Base-by-base conservation (phyloP, 2,888 invertebrate genomes). In the Polydrusus pterygomalis region DNA sequence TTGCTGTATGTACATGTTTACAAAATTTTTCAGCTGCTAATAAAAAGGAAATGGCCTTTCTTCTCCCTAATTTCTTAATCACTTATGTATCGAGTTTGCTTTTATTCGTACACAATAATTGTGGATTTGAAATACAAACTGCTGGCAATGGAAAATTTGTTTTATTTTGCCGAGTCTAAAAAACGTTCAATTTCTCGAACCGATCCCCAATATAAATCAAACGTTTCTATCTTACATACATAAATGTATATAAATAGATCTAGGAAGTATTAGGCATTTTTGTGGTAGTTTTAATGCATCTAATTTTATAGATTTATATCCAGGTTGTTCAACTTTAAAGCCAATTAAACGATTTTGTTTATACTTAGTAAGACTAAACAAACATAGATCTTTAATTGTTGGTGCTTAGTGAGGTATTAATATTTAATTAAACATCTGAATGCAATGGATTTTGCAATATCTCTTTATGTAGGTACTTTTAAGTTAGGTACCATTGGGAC, bases 321-420 rank as follows among this genome's bases (percentile, higher is more conserved):
- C 67, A 45, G 72, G 72, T 72, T 65, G n/a, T 72, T 72, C 72
- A 72, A 72, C 72, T 60, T 72, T 47, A 65, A 47, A 58, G 58
- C 47, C n/a, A 45, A 38, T 64, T 65, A 72, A 58, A 20, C 18
- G 15, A 58, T 64, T 71, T 65, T 72, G 65, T 65, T 67, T 72
- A 58, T 65, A 34, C 62, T 47, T 34, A 38, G 38, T 38, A 62
- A 62, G 62, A 70, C 47, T 62, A 70, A 70, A 70, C 62, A 70
- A 70, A 70, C 70, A 70, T 47, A 69, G 45, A 60, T 38, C 38
- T 17, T 60, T 60, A 17, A 60, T 60, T 60, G 38, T 60, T 38
- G 38, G 40, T 34, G 25, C 34, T n/a, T 34, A 34, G 56, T 9
- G 17, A 58, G 15, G 56, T 58, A 10, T 30, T 58, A 58, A 58